A percentile compares a stretch with the other conserved stretches of the same genome.
Evolutionary conservation across 2,888 invertebrate species (phyloP).

Genomic region (Venusia cambrica): DNA sequence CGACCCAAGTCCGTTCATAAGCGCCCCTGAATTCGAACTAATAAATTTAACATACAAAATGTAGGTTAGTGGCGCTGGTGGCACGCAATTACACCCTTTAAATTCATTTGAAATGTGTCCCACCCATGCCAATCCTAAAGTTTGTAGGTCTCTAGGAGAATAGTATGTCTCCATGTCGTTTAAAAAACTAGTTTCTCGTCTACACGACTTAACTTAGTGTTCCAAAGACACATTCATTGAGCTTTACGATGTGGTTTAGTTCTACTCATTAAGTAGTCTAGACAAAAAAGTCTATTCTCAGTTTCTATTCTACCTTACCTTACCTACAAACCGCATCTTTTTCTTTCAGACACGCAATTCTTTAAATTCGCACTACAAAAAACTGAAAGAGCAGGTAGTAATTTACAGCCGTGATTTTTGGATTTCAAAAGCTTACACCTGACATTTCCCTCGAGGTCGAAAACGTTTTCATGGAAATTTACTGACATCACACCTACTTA

Average conservation of each 20-base stretch:
- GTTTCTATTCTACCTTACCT: too few relatives aligned
- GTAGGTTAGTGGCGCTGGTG: slow-evolving; percentile 59
- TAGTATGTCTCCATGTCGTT: too few relatives aligned
- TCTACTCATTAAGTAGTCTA: too few relatives aligned
- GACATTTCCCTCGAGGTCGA: slow-evolving; percentile 36
- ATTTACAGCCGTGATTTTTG: neutral
- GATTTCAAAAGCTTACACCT: too few relatives aligned
- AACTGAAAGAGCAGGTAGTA: slow-evolving; percentile 24
- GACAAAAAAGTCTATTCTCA: too few relatives aligned
- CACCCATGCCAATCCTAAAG: too few relatives aligned
- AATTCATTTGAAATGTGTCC: too few relatives aligned
- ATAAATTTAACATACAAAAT: slow-evolving; percentile 61
- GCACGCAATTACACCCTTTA: slow-evolving; percentile 57
- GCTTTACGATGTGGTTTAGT: slow-evolving; percentile 1
- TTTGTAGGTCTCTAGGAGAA: too few relatives aligned
- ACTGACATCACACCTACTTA: slow-evolving; percentile 18
- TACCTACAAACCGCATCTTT: slow-evolving; percentile 2
- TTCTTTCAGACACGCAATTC: slow-evolving; percentile 18
- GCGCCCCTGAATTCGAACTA: slow-evolving; percentile 58
- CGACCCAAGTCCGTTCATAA: slow-evolving; percentile 42
- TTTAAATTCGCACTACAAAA: slow-evolving; percentile 17
- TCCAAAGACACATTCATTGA: slow-evolving; percentile 1
- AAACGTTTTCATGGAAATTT: slow-evolving; percentile 36
- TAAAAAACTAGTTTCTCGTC: too few relatives aligned
- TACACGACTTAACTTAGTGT: too few relatives aligned